phyloP scores from a whole-genome alignment of 2,797 vertebrate species.

The Octomys mimax region DNA sequence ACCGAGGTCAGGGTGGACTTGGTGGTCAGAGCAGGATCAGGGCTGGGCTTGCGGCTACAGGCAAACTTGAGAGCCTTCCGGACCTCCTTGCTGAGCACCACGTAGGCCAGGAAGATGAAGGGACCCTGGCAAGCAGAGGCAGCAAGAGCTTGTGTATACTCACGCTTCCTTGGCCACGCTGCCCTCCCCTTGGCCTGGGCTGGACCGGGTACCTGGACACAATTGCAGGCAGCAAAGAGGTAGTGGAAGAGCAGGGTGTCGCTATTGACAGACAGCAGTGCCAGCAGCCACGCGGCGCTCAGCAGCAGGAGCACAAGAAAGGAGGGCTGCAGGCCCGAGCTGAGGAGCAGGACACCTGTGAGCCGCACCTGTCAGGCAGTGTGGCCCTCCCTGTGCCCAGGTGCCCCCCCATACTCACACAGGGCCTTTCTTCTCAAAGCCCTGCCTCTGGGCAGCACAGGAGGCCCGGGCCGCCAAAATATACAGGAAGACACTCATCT shows the following conservation, averaged over 20 bases:
- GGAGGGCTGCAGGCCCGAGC: slow-evolving; percentile 93
- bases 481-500: slow-evolving; percentile 95
- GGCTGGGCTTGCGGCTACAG: slow-evolving; percentile 92
- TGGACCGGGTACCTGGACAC: slow-evolving; percentile 91
- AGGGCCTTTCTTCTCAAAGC: slow-evolving; percentile 94
- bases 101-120: slow-evolving; percentile 95
- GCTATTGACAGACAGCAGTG: slow-evolving; percentile 96
- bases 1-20: slow-evolving; percentile 95
- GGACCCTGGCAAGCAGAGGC: slow-evolving; percentile 91
- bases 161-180: accelerated
- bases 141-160: neutral
- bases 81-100: slow-evolving; percentile 95
- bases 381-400: accelerated
- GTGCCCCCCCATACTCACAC: slow-evolving; percentile 90
- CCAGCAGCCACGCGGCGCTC: slow-evolving; percentile 94
- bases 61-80: slow-evolving; percentile 93
- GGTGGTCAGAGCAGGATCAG: slow-evolving; percentile 91
- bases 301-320: slow-evolving; percentile 93
- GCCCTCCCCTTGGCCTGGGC: neutral
- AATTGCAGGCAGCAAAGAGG: slow-evolving; percentile 95
- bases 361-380: neutral
- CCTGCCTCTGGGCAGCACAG: slow-evolving; percentile 91
- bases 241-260: slow-evolving; percentile 97
- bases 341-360: slow-evolving; percentile 73
- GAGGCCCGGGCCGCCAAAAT: slow-evolving; percentile 93